These are phyloP conservation scores for Lycaon pictus DNA, from an alignment of 2,113 vertebrate species.

Conservation along the genomic window DNA sequence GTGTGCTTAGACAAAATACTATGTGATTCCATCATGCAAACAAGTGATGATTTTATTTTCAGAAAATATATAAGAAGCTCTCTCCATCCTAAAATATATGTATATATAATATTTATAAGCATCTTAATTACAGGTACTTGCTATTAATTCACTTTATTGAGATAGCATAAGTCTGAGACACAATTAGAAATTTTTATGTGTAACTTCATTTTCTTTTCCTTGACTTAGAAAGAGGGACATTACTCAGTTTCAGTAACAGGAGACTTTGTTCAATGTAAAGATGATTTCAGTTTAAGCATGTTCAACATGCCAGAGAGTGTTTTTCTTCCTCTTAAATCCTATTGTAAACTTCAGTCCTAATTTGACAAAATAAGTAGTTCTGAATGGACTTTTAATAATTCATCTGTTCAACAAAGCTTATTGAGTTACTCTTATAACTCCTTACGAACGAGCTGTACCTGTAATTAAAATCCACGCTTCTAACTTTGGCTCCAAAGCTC, in stretches of 20 bases:
- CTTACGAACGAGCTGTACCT: not conserved
- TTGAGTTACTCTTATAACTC: not conserved
- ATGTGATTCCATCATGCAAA: not conserved
- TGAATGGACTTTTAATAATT: not conserved
- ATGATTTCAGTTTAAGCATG: constrained; percentile 11
- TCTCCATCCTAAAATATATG: not conserved
- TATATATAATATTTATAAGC: not conserved
- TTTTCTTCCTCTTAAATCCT: constrained; percentile 15
- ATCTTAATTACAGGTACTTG: not conserved
- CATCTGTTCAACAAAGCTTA: not conserved
- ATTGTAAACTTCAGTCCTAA: not conserved
- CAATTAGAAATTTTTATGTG: not conserved
- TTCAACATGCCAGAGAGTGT: not conserved
- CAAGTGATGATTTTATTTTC: not conserved
- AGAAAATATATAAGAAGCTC: not conserved
- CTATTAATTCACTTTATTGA: not conserved
- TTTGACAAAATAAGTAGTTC: not conserved
- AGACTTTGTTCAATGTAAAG: not conserved
- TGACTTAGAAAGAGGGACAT: not conserved
- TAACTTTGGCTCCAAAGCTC: not conserved
- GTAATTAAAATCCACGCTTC: not conserved
- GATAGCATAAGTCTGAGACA: not conserved
- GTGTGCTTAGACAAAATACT: not conserved
- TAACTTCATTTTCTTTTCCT: not conserved
- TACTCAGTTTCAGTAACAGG: not conserved